Evolutionary conservation across 2,797 vertebrate species (phyloP), one percentile per base, ranked within the genome.

Genomic region (Crenuchus spilurus): DNA sequence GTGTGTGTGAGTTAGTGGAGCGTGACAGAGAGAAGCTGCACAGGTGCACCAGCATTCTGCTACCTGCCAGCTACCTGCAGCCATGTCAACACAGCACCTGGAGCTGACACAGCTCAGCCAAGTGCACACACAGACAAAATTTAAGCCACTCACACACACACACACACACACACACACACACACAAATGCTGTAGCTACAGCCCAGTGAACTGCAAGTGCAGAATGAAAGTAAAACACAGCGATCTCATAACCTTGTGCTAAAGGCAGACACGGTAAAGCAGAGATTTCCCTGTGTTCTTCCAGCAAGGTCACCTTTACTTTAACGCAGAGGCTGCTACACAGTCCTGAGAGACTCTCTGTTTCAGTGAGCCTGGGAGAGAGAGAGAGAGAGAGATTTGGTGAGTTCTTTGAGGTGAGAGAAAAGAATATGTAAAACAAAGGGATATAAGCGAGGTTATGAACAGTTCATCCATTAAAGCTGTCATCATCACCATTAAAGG

Each of bases 31-130:
- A 44, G 44, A 76, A 48, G 48, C 37, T 71, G 72, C 85, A 76
- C 91, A 92, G 91, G 90, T 92, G 91, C 83, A 8, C 77, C 82
- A 48, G 63, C 80, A 35, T 85, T 89, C 84, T 76, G 76, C 80
- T 74, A 84, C 87, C 86, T 88, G 86, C 89, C 89, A 89, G 83
- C 83, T 85, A 84, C 86, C 86, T 86, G 84, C 84, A 86, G 86
- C 84, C 88, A 79, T 82, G 85, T 78, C 87, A 91, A 86, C 80
- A 60, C 81, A 82, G 88, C 88, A 89, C 88, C 78, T 83, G 84
- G 82, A 86, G 90, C 89, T 93, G 91, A 92, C 84, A 90, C 90
- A 87, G 88, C 84, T 74, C 79, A 57, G 72, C 75, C 74, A 70
- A 72, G 52, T 81, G 75, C 77, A 73, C 48, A 35, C 75, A 73